These are phyloP conservation scores for Micropoecilia bifurca DNA, from an alignment of 2,797 vertebrate genomes.

Conservation along the genomic window DNA sequence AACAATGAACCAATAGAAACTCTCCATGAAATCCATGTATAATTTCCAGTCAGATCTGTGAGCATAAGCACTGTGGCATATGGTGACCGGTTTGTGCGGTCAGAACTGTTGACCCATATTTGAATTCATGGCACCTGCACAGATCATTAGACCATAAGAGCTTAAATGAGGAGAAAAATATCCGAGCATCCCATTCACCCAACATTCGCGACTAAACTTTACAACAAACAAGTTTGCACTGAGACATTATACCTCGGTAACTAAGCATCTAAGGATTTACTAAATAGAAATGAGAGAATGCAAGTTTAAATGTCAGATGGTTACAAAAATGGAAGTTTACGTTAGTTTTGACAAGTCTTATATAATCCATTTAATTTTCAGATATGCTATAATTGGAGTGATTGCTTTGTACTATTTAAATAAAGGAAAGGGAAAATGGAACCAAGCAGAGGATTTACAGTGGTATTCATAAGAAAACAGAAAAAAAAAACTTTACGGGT, in stretches of 20 bases:
- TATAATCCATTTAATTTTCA: slow-evolving; percentile 9
- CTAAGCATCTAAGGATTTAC: slow-evolving; percentile 29
- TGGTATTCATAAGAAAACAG: background rate
- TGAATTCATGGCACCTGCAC: slow-evolving; percentile 45
- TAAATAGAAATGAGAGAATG: slow-evolving; percentile 25
- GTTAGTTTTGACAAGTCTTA: background rate
- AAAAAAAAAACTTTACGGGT: background rate
- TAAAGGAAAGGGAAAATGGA: background rate
- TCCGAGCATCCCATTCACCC: background rate
- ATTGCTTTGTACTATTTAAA: background rate
- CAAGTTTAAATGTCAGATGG: slow-evolving; percentile 6
- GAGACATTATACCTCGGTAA: slow-evolving; percentile 9
- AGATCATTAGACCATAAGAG: slow-evolving; percentile 21
- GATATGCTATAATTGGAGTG: background rate
- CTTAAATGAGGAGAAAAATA: slow-evolving; percentile 26
- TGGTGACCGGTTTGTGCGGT: slow-evolving; percentile 39
- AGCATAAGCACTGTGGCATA: slow-evolving; percentile 28
- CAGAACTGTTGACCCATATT: slow-evolving; percentile 41
- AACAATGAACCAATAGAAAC: background rate
- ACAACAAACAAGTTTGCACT: slow-evolving; percentile 3
- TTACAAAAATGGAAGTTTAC: background rate
- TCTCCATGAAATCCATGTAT: background rate
- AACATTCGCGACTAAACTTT: slow-evolving; percentile 11
- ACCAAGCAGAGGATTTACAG: background rate
- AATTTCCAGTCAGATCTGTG: slow-evolving; percentile 11